Percentiles rank a stretch among this genome's conserved stretches.
These are phyloP conservation scores for Leucoraja ocellata DNA, from an alignment of 2,797 vertebrate genomes.

Conservation along the genomic window DNA sequence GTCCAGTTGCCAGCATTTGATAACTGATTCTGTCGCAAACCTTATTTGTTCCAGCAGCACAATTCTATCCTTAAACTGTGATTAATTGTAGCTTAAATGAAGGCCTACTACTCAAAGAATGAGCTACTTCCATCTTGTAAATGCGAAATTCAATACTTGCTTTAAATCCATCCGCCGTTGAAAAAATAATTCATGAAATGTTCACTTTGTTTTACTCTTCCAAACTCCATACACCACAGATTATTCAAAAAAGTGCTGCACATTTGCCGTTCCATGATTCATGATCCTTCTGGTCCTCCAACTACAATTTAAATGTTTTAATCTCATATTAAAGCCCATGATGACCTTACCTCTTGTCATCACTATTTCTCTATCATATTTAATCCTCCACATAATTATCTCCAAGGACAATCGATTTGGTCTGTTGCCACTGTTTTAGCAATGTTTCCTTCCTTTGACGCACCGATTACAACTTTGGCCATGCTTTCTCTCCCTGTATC, in stretches of 20 bases:
- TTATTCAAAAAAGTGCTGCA: background rate
- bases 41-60: background rate
- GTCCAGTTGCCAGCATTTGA: no score
- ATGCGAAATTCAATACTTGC: background rate
- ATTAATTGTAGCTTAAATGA: background rate
- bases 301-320: background rate
- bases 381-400: background rate
- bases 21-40: background rate
- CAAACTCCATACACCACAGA: background rate
- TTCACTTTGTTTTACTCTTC: background rate
- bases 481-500: background rate
- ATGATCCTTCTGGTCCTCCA: background rate
- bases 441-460: background rate
- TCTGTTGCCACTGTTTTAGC: background rate
- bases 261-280: background rate
- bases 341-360: background rate
- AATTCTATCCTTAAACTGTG: background rate
- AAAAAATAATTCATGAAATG: background rate
- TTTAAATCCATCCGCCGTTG: background rate
- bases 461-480: background rate
- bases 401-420: background rate
- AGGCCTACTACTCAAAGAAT: background rate
- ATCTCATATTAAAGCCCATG: background rate
- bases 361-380: background rate
- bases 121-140: background rate